A percentile compares a stretch with the other conserved stretches of the same genome.
These are phyloP conservation scores for Anoplius nigerrimus DNA, from an alignment of 2,888 invertebrate species.

Conservation along the genomic window DNA sequence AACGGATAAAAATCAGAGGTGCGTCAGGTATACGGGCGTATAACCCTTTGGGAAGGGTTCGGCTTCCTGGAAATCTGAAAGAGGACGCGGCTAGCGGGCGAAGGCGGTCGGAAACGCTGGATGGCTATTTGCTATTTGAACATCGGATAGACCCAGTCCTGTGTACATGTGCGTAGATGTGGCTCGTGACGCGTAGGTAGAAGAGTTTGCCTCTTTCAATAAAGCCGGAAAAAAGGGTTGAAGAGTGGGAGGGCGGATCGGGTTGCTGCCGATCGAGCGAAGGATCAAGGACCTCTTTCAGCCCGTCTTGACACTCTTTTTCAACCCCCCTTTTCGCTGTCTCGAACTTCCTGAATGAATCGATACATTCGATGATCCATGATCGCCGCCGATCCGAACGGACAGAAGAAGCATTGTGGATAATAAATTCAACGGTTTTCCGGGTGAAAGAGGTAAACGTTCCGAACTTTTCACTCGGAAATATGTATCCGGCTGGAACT, in stretches of 20 bases:
- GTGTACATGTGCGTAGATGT: conserved; percentile 11
- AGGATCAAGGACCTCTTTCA: conserved; percentile 16
- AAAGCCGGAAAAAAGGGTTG: conserved; percentile 26
- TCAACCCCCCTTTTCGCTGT: conserved; percentile 11
- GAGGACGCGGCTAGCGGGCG: background rate
- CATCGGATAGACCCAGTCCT: conserved; percentile 41
- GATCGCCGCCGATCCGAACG: too few relatives aligned
- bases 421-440: too few relatives aligned
- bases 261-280: conserved; percentile 24
- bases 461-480: too few relatives aligned
- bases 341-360: background rate
- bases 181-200: conserved; percentile 21
- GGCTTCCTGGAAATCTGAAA: conserved; percentile 5
- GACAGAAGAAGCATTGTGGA: too few relatives aligned
- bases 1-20: conserved; percentile 25
- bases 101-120: conserved; percentile 17
- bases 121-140: conserved; percentile 47
- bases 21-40: conserved; percentile 2
- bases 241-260: conserved; percentile 27
- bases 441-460: too few relatives aligned
- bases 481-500: too few relatives aligned
- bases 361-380: too few relatives aligned
- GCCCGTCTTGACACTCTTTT: conserved; percentile 8
- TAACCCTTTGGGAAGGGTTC: conserved; percentile 6
- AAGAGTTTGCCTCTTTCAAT: conserved; percentile 36